Conservation (phyloP, 2,888 invertebrate genomes). For the Erebia palarica region DNA sequence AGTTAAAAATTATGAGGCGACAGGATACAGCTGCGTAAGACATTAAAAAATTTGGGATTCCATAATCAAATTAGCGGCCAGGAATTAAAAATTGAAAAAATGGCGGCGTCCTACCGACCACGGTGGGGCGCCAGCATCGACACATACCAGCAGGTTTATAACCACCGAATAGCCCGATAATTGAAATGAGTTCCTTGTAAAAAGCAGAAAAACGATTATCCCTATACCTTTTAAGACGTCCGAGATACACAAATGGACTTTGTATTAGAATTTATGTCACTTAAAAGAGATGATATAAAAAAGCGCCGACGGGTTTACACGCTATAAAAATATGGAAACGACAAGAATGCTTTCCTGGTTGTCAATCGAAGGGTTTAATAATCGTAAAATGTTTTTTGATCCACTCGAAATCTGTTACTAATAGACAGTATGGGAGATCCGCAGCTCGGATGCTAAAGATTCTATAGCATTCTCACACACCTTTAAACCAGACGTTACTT, state of each 20-base stretch:
- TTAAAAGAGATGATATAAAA: conserved; percentile 80
- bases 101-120: conserved; percentile 65
- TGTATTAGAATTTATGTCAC: conserved; percentile 83
- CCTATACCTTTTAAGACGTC: conserved; percentile 81
- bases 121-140: conserved; percentile 75
- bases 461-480: conserved; percentile 5
- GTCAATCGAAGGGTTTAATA: conserved; percentile 79
- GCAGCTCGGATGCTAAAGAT: conserved; percentile 2
- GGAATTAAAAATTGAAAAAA: conserved; percentile 67
- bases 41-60: conserved; percentile 58
- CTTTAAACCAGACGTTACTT: not conserved
- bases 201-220: conserved; percentile 82
- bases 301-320: conserved; percentile 80
- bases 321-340: conserved; percentile 82
- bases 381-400: conserved; percentile 80
- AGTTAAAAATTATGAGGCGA: conserved; percentile 61
- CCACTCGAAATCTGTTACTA: conserved; percentile 52
- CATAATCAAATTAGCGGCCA: conserved; percentile 81
- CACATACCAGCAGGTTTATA: conserved; percentile 77
- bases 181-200: conserved; percentile 83
- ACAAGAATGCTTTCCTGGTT: conserved; percentile 77
- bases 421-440: conserved; percentile 23
- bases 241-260: conserved; percentile 82
- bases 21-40: conserved; percentile 73
- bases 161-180: conserved; percentile 80